Evolutionary conservation across 2,113 vertebrate species (phyloP), one percentile per base, ranked within the genome.

Genomic region (Tapirus terrestris): DNA sequence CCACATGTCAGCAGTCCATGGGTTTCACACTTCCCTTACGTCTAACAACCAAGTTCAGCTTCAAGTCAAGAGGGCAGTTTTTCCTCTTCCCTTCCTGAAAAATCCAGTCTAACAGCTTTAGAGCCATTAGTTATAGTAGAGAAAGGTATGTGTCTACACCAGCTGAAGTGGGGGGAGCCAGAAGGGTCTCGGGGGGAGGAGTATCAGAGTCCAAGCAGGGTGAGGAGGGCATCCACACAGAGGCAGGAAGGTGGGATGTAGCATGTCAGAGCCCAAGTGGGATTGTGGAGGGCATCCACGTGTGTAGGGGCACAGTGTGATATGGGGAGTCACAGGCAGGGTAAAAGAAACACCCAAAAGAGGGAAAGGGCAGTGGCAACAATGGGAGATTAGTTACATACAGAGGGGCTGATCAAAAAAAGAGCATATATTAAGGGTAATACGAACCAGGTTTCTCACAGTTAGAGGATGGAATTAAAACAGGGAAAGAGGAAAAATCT

Each of bases 21-120:
- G 45, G 16, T 95, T 85, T 67, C 53, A 68, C 8, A 92, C 43
- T 77, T 91, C n/a, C n/a, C 51, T 89, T 77, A 92, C 39, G 79
- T 97, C 43, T 53, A 91, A 93, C 27, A 94, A 89, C 39, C 5
- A 73, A 97, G 48, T 89, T 91, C 89, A 96, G 58, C 73, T 88
- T 88, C 29, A 94, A 76, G 36, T 82, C 68, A 94, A 87, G 63
- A 83, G 33, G 21, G 21, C 23, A 77, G 23, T 43, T 89, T 61
- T 95, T 94, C 20, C 58, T 92, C 31, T 92, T 63, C 56, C 31
- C 7, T 94, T 95, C 43, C 65, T 81, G 23, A 89, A 92, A 95
- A 97, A 87, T 61, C 84, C 60, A 94, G 48, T 29, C 80, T 88
- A 92, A 89, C 39, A 33, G 43, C 77, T 96, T 76, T 91, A 97